Base-by-base conservation (phyloP, 1,140 invertebrate species). In the Drosophila virilis region DNA sequence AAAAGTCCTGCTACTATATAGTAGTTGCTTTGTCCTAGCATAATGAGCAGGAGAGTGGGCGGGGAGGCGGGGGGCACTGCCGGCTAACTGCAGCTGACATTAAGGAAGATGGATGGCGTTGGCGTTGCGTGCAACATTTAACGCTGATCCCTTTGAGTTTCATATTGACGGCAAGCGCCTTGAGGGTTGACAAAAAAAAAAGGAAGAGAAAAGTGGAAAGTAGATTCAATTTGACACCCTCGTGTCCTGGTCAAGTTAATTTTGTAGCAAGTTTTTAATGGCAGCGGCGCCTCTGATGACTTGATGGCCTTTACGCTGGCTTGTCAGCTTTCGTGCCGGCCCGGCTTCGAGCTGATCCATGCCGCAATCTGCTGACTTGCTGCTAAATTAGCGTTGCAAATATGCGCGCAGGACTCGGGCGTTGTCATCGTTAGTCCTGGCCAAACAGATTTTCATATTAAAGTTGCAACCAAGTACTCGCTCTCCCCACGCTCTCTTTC, bases 331-430 rank as follows among this genome's bases (percentile, higher is more conserved):
- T 59, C 1, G 17, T 1, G 1, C 17, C 17, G 8, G 57, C 38
- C 17, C 15, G 37, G n/a, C 48, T 59, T 70, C 33, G 33, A 43
- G 38, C 61, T 71, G 68, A 71, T 73, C 64, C 64, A 12, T 9
- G 60, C 50, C 74, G 60, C 76, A 79, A 62, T 76, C 59, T 58
- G 28, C 54, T 45, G 70, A 74, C 69, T 83, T 79, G 60, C 50
- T 80, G 84, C 69, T 72, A 88, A 88, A 88, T 88, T 88, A 88
- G 83, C 83, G 64, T 89, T 89, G 84, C 83, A 88, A 88, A 88
- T 89, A 74, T 89, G 46, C 22, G 67, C 65, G 35, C 72, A 65
- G 66, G 65, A 68, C 50, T 72, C 59, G 55, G 22, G 61, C 75
- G 64, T 48, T 67, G 71, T 79, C 79, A 65, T 86, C 59, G 59